Evolutionary conservation across 2,113 vertebrate species (phyloP).

Genomic region (Vulpes lagopus): DNA sequence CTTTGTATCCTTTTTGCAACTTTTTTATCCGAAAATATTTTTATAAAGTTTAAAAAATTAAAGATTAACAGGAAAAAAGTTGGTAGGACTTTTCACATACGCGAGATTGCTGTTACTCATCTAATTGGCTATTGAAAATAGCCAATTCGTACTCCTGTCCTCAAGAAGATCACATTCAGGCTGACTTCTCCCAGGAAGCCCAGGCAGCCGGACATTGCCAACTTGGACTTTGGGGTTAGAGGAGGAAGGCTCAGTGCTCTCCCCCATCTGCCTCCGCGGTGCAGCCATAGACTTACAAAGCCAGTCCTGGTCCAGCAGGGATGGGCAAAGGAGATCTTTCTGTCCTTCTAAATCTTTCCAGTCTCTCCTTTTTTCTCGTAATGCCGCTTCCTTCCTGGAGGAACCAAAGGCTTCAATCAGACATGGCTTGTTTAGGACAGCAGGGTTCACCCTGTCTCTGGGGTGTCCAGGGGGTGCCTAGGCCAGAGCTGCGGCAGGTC

Average conservation of each 20-base stretch:
- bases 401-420: not conserved
- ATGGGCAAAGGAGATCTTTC: not conserved
- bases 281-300: not conserved
- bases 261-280: fast-evolving
- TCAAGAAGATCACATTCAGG: not conserved
- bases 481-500: not conserved
- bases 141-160: not conserved
- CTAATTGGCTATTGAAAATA: not conserved
- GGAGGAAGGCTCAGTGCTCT: fast-evolving
- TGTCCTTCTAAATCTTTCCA: not conserved
- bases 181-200: not conserved
- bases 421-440: not conserved
- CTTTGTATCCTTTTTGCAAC: slow-evolving; percentile 33
- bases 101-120: not conserved
- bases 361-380: not conserved
- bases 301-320: not conserved
- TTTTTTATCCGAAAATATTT: not conserved
- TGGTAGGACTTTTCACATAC: not conserved
- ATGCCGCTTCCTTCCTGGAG: not conserved
- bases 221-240: fast-evolving
- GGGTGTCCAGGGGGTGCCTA: fast-evolving
- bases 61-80: not conserved
- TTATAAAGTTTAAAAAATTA: not conserved
- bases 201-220: fast-evolving
- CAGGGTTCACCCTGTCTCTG: not conserved